phyloP scores from a whole-genome alignment of 2,797 vertebrate species.

The Okamejei kenojei region DNA sequence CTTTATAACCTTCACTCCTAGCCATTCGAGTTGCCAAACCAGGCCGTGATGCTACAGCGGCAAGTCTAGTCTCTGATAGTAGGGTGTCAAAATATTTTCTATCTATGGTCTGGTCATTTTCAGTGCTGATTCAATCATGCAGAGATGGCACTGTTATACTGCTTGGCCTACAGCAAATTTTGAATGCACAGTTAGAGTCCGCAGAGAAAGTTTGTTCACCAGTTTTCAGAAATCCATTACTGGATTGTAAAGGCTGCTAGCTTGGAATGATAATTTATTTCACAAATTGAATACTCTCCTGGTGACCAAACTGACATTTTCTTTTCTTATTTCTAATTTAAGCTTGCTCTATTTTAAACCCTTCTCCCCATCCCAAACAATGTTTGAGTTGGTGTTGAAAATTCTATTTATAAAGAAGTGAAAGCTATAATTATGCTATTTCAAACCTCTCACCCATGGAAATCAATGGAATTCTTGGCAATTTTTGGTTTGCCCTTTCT shows the following conservation, averaged over 20 bases:
- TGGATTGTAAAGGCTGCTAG: no score
- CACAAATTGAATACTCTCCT: not conserved
- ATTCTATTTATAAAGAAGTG: not conserved
- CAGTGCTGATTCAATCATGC: not conserved
- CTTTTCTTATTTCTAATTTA: not conserved
- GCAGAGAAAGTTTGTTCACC: no score
- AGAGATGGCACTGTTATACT: no score
- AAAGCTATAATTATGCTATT: not conserved
- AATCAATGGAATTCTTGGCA: not conserved
- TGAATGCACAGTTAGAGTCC: no score
- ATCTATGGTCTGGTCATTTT: not conserved
- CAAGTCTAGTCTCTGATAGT: not conserved
- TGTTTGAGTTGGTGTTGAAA: not conserved
- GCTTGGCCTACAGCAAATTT: no score
- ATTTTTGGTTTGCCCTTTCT: not conserved
- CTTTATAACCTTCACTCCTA: no score
- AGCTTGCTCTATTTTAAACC: not conserved
- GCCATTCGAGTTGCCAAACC: no score
- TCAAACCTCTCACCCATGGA: not conserved
- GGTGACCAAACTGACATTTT: not conserved
- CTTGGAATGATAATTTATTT: not conserved
- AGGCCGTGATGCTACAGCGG: not conserved
- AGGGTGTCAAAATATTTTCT: not conserved
- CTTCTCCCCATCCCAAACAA: not conserved
- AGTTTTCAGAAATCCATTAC: not conserved